phyloP scores from a whole-genome alignment of 2,888 invertebrate genomes.

The Steromphala cineraria region DNA sequence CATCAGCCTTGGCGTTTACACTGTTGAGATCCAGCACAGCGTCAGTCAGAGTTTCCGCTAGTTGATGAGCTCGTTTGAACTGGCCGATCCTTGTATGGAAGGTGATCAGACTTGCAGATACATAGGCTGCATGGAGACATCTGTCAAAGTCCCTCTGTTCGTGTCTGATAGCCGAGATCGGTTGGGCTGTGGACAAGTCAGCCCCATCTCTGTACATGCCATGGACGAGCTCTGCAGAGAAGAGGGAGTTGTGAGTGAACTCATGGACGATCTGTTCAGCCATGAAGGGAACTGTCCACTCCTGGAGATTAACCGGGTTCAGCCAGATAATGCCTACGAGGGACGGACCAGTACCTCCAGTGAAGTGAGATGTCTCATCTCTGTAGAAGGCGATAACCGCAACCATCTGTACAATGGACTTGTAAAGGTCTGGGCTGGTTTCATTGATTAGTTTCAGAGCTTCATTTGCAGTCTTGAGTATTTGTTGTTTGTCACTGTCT shows the following conservation, averaged over 20 bases:
- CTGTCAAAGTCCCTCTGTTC: conserved; percentile 9
- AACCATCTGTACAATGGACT: neutral
- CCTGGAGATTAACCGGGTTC: neutral
- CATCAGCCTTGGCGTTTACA: neutral
- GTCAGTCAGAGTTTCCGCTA: neutral
- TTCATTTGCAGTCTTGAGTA: neutral
- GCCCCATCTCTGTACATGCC: neutral
- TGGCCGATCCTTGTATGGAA: conserved; percentile 7
- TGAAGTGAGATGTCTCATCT: neutral
- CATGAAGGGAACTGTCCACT: conserved; percentile 20
- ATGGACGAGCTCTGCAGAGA: conserved; percentile 23
- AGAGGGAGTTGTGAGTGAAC: conserved; percentile 21
- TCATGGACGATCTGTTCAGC: conserved; percentile 29
- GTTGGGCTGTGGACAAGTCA: neutral
- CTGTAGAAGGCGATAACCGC: neutral
- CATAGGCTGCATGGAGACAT: conserved; percentile 21
- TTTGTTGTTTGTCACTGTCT: neutral
- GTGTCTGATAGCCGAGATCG: conserved; percentile 9
- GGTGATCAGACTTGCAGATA: conserved; percentile 11
- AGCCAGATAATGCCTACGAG: conserved; percentile 19
- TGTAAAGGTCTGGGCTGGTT: neutral
- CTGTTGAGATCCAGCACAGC: neutral
- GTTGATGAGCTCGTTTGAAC: neutral
- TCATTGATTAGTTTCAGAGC: neutral
- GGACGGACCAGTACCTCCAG: neutral